A percentile compares a stretch with the other conserved stretches of the same genome.
These are phyloP conservation scores for Oriolus oriolus DNA, from an alignment of 2,113 vertebrate genomes.

Conservation along the genomic window DNA sequence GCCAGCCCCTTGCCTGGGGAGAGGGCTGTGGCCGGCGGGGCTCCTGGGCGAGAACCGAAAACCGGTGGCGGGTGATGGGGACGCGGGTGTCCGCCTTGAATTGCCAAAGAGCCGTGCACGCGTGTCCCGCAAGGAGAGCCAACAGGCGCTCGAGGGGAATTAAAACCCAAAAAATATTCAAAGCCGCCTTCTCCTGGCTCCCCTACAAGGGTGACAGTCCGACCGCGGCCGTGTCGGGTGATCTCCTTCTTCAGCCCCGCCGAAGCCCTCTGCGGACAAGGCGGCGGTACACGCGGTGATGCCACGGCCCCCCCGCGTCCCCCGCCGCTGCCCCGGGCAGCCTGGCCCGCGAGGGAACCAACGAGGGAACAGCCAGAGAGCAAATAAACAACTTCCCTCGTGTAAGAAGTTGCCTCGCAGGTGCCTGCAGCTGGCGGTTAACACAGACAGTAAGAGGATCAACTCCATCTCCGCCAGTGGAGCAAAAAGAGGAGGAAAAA, in stretches of 20 bases:
- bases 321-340: not conserved
- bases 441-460: constrained; percentile 79
- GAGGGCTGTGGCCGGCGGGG: too few species aligned
- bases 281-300: not conserved
- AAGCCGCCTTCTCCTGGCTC: not conserved
- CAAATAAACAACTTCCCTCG: constrained; percentile 57
- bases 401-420: constrained; percentile 20
- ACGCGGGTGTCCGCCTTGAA: not conserved
- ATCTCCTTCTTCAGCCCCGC: not conserved
- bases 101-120: not conserved
- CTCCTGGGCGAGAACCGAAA: not conserved
- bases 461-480: constrained; percentile 52
- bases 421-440: constrained; percentile 82
- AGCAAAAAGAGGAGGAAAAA: not conserved
- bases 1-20: too few species aligned
- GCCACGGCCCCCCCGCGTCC: not conserved
- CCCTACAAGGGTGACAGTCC: not conserved
- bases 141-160: not conserved
- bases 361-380: not conserved
- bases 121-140: not conserved
- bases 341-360: not conserved
- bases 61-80: not conserved
- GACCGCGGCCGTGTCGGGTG: not conserved
- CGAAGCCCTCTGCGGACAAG: not conserved
- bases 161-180: not conserved